Conservation (phyloP, 2,888 invertebrate genomes). For the Aproaerema taeniolella region DNA sequence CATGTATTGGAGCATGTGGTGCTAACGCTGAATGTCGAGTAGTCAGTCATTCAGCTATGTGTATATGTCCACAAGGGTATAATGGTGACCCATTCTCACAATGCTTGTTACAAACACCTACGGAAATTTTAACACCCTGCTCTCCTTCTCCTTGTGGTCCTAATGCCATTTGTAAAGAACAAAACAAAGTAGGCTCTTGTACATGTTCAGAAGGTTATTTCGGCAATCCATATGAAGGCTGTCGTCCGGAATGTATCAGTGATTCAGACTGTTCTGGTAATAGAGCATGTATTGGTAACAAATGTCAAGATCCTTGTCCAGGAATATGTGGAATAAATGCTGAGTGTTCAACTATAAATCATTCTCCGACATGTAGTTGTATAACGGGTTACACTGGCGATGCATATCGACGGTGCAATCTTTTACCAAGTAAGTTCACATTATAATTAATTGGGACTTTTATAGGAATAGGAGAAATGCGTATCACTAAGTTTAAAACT, state of each 20-base stretch:
- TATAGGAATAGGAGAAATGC: background rate
- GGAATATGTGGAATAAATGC: constrained; percentile 86
- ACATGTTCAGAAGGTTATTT: constrained; percentile 82
- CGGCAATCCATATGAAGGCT: constrained; percentile 87
- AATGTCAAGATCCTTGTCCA: constrained; percentile 86
- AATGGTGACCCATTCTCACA: constrained; percentile 81
- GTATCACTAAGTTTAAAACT: too few species aligned
- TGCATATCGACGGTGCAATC: constrained; percentile 68
- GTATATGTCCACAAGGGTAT: constrained; percentile 81
- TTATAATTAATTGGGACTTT: background rate
- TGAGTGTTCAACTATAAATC: constrained; percentile 83
- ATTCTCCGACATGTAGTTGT: constrained; percentile 83
- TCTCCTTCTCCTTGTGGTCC: constrained; percentile 84
- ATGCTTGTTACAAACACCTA: constrained; percentile 64
- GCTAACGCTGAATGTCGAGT: constrained; percentile 84
- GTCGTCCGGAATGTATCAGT: constrained; percentile 84
- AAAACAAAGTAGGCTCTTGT: constrained; percentile 83
- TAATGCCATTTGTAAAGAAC: constrained; percentile 82
- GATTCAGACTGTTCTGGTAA: constrained; percentile 85
- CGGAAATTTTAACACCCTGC: constrained; percentile 79
- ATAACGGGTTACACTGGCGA: constrained; percentile 80
- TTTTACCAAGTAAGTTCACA: constrained; percentile 47
- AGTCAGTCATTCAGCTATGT: constrained; percentile 87
- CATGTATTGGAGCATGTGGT: constrained; percentile 85
- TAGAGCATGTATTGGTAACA: constrained; percentile 83